phyloP scores from a whole-genome alignment of 1,140 invertebrate genomes.

The Ylistrum balloti region DNA sequence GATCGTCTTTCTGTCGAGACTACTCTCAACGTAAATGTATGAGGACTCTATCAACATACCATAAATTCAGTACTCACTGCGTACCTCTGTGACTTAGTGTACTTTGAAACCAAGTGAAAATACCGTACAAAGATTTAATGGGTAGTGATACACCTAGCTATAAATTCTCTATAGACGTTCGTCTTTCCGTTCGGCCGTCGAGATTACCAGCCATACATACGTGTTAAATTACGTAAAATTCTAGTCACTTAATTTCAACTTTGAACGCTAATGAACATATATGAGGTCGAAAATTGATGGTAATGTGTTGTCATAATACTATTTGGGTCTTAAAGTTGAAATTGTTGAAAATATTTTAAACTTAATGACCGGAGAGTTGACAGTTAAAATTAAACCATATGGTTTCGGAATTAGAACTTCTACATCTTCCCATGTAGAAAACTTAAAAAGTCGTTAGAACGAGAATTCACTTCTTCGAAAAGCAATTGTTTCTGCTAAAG shows the following conservation, averaged over 20 bases:
- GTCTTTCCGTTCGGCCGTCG: neutral
- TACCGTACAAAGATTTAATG: constrained; percentile 18
- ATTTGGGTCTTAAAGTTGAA: constrained; percentile 39
- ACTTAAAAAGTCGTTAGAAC: constrained; percentile 39
- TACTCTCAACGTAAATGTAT: neutral
- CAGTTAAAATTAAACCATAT: constrained; percentile 36
- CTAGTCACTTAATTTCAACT: constrained; percentile 20
- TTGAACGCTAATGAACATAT: constrained; percentile 39
- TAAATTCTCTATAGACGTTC: constrained; percentile 29
- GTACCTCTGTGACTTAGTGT: neutral
- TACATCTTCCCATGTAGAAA: constrained; percentile 27
- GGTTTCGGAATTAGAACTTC: constrained; percentile 38
- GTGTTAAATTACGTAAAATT: constrained; percentile 39
- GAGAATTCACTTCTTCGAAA: constrained; percentile 34
- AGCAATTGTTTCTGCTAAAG: constrained; percentile 34
- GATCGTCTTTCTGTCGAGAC: too few relatives aligned
- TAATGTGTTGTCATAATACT: constrained; percentile 40
- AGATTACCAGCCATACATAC: constrained; percentile 34
- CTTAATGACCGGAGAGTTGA: constrained; percentile 5
- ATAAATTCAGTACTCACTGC: neutral
- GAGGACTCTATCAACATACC: neutral
- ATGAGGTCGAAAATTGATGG: constrained; percentile 38
- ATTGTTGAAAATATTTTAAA: constrained; percentile 40
- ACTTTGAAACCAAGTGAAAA: neutral
- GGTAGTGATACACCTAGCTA: neutral